Conservation (phyloP, 2,888 invertebrate species). For the Lycia hirtaria region DNA sequence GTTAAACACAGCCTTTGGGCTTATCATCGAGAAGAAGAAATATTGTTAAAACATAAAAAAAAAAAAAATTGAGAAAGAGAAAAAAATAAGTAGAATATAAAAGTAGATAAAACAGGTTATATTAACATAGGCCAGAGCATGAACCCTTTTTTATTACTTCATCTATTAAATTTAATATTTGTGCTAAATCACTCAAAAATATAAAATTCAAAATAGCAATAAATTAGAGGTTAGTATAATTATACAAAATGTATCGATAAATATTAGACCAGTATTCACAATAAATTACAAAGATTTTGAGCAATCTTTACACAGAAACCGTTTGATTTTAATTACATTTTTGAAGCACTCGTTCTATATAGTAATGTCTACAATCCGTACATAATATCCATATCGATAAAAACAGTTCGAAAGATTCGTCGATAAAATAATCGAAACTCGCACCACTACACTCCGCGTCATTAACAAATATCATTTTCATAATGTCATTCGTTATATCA, state of each 20-base stretch:
- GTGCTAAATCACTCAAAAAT: slow-evolving; percentile 37
- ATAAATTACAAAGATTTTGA: slow-evolving; percentile 64
- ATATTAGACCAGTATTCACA: slow-evolving; percentile 63
- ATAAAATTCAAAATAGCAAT: slow-evolving; percentile 33
- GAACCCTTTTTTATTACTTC: slow-evolving; percentile 18
- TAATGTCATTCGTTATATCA: no score
- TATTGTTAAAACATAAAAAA: slow-evolving; percentile 1
- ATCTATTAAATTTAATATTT: slow-evolving; percentile 32
- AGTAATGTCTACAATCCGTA: slow-evolving; percentile 18
- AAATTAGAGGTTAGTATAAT: slow-evolving; percentile 33
- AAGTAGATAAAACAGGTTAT: neutral
- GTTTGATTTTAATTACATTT: slow-evolving; percentile 24
- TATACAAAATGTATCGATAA: slow-evolving; percentile 38
- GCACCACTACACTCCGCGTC: slow-evolving; percentile 11
- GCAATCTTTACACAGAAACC: slow-evolving; percentile 54
- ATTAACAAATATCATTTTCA: no score
- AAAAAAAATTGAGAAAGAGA: neutral
- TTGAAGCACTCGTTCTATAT: slow-evolving; percentile 12
- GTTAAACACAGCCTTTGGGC: slow-evolving; percentile 46
- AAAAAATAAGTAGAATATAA: neutral
- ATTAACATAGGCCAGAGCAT: slow-evolving; percentile 35
- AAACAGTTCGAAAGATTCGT: slow-evolving; percentile 36
- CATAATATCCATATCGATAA: slow-evolving; percentile 23
- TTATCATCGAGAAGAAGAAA: slow-evolving; percentile 42
- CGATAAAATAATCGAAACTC: slow-evolving; percentile 26